These are phyloP conservation scores for Ptyas mucosa DNA, from an alignment of 2,113 vertebrate species.

Conservation along the genomic window DNA sequence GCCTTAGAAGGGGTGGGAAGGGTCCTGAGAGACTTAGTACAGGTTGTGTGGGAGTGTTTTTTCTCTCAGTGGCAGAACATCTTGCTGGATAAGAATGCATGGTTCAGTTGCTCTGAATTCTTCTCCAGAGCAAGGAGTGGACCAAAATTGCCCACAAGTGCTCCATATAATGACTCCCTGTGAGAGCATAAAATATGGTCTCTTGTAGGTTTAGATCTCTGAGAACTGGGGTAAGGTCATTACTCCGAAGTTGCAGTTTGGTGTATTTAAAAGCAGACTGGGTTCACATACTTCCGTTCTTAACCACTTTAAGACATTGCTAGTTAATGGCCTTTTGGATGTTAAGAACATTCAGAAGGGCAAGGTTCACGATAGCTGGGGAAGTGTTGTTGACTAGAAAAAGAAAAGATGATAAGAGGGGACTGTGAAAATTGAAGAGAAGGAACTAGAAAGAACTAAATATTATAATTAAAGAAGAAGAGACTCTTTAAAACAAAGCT, in stretches of 20 bases:
- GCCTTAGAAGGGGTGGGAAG: not conserved
- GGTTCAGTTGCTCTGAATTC: not conserved
- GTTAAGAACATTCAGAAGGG: not conserved
- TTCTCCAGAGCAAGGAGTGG: not conserved
- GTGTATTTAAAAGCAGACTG: not conserved
- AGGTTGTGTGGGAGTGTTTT: not conserved
- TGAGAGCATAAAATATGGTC: not conserved
- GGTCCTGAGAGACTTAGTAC: not conserved
- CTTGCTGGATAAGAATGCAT: not conserved
- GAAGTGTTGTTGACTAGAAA: no score
- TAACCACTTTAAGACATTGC: no score
- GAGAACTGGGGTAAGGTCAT: not conserved
- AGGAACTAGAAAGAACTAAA: no score
- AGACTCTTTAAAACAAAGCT: not conserved
- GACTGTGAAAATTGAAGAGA: no score
- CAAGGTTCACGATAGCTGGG: not conserved
- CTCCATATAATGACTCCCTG: not conserved
- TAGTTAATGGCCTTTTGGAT: not conserved
- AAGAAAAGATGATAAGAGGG: no score
- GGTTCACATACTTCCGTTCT: not conserved
- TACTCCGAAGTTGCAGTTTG: not conserved
- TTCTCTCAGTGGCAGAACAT: not conserved
- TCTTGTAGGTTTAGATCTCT: not conserved
- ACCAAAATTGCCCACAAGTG: not conserved
- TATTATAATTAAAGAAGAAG: no score